Base-by-base conservation (phyloP, 2,888 invertebrate genomes). In the Synanthedon formicaeformis region DNA sequence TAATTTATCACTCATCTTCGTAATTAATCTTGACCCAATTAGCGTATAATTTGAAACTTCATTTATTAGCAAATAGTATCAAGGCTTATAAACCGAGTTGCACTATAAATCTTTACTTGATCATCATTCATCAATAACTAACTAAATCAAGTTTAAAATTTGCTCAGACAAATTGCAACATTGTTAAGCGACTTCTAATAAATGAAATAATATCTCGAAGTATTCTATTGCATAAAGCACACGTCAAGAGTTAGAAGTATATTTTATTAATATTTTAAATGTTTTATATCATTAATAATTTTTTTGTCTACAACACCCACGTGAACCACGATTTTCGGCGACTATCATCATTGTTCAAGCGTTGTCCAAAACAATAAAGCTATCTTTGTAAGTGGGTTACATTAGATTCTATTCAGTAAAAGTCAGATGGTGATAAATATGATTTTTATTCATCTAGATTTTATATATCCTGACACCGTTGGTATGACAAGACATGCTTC, bases 301-400 rank as follows among this genome's bases (percentile, higher is more conserved):
- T 55, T 52, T 40, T 57, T 53, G 56, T 59, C 58, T 56, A 55
- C 52, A 56, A 64, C 66, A 57, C 71, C 71, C 65, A 72, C 71
- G 54, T 56, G 52, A 41, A 48, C 55, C 71, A 71, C 68, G 71
- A 71, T 60, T 67, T 69, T 60, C 34, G 34, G 34, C 34, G 6
- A 34, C 34, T 34, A 10, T 34, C 34, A 10, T 34, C 34, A 34
- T 34, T 34, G 34, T 34, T 34, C 10, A 8, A 34, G 34, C 34
- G 34, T 34, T 34, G 34, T 6, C 34, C 10, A 10, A 10, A 34
- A 34, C 34, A 34, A 34, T 34, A 34, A 34, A 34, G 34, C 34
- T 34, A 10, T 34, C 34, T 34, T 34, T 34, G 34, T 23, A 23
- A 23, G 5, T 34, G 34, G 10, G 10, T 34, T 34, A 6, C 34